Evolutionary conservation across 1,140 invertebrate genomes (phyloP).

Genomic region (Colletes gigas): DNA sequence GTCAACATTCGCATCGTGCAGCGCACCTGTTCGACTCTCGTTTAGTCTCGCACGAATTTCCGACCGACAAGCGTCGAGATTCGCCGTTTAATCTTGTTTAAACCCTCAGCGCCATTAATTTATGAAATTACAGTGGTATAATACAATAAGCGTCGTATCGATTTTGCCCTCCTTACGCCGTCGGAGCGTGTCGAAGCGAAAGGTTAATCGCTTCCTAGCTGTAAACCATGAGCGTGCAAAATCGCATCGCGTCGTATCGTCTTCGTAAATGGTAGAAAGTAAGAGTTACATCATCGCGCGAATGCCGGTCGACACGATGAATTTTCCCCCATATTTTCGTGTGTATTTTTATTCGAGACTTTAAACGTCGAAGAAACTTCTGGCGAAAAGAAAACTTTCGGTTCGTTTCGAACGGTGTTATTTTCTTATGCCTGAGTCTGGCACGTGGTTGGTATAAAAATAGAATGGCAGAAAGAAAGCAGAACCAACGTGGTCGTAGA

Average conservation of each 20-base stretch:
- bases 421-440: too few species aligned
- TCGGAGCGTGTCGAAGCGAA: not conserved
- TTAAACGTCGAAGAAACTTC: too few species aligned
- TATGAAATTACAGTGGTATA: not conserved
- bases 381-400: too few species aligned
- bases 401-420: too few species aligned
- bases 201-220: constrained; percentile 27
- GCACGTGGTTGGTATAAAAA: too few species aligned
- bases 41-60: constrained; percentile 12
- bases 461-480: too few species aligned
- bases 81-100: not conserved
- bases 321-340: not conserved
- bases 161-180: not conserved
- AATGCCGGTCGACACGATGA: constrained; percentile 7
- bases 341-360: not conserved
- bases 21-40: constrained; percentile 24
- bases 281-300: constrained; percentile 21
- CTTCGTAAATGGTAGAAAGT: constrained; percentile 22
- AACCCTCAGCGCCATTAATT: not conserved
- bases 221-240: constrained; percentile 9
- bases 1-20: constrained; percentile 39
- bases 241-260: not conserved
- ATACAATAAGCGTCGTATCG: not conserved
- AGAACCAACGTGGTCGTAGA: too few species aligned
- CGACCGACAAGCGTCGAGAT: not conserved